Percentiles rank a stretch among this genome's conserved stretches.
These are phyloP conservation scores for Limanda limanda DNA, from an alignment of 2,113 vertebrate genomes.

Conservation along the genomic window DNA sequence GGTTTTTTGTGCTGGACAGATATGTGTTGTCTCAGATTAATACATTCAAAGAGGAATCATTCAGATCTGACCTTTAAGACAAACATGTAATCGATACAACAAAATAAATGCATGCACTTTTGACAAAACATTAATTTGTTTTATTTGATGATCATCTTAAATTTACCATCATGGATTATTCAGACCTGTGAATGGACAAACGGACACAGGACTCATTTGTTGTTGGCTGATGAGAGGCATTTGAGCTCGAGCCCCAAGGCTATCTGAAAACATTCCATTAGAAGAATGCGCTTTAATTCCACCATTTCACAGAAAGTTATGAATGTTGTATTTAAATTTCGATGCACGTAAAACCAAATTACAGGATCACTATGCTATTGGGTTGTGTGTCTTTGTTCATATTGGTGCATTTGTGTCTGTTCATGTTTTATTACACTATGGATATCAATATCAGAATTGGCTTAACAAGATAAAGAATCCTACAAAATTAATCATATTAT, in stretches of 20 bases:
- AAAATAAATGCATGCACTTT: conserved; percentile 1
- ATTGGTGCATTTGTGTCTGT: conserved; percentile 18
- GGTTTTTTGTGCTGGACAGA: background rate
- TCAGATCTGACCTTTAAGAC: conserved; percentile 6
- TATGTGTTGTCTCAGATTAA: background rate
- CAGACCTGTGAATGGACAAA: conserved; percentile 47
- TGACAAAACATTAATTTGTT: background rate
- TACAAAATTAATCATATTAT: too few relatives aligned
- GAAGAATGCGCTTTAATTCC: conserved; percentile 75
- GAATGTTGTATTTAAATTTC: conserved; percentile 61
- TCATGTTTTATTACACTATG: conserved; percentile 14
- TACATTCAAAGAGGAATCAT: background rate
- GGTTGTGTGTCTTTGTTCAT: background rate
- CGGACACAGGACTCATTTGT: conserved; percentile 78
- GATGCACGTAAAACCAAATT: conserved; percentile 40
- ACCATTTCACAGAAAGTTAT: conserved; percentile 64
- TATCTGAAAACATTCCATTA: conserved; percentile 76
- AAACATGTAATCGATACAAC: conserved; percentile 1
- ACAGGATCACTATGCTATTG: conserved; percentile 55
- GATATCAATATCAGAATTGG: conserved; percentile 20
- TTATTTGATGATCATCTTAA: background rate
- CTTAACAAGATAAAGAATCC: background rate
- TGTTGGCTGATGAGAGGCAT: conserved; percentile 79
- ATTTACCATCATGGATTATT: conserved; percentile 21
- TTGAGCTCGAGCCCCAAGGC: conserved; percentile 78